Conservation (phyloP, 2,113 vertebrate species). For the Chinchilla lanigera region DNA sequence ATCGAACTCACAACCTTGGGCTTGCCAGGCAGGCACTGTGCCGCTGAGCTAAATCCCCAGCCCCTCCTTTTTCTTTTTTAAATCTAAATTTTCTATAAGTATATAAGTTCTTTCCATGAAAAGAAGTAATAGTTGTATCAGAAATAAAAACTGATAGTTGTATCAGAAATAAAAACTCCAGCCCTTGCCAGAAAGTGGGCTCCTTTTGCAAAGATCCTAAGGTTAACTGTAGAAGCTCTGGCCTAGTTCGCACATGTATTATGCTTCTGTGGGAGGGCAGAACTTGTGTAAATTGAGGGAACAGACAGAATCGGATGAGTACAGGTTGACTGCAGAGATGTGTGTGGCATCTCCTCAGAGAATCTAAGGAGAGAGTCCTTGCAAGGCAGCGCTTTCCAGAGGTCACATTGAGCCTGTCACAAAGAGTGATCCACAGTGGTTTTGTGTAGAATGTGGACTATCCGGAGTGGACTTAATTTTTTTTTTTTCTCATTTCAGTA, state of each 20-base stretch:
- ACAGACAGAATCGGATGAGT: neutral
- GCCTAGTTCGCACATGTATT: neutral
- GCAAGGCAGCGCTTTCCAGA: neutral
- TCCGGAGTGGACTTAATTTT: neutral
- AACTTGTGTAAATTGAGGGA: neutral
- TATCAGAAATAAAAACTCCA: neutral
- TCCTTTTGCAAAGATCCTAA: neutral
- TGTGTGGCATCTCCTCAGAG: neutral
- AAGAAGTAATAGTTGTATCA: neutral
- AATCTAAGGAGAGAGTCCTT: neutral
- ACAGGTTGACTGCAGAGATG: neutral
- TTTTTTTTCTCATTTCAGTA: neutral
- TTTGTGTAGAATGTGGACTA: neutral
- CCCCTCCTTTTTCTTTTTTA: neutral
- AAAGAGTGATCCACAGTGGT: neutral
- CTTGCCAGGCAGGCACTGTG: too few relatives aligned
- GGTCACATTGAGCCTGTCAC: neutral
- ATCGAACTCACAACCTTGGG: too few relatives aligned
- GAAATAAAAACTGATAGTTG: neutral
- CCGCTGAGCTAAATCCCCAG: too few relatives aligned
- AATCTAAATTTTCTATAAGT: constrained; percentile 8
- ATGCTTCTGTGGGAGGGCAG: neutral
- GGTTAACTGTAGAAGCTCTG: neutral
- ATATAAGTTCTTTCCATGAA: neutral
- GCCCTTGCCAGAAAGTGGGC: neutral